Evolutionary conservation across 2,888 invertebrate species (phyloP).

Genomic region (Enchytraeus crypticus): DNA sequence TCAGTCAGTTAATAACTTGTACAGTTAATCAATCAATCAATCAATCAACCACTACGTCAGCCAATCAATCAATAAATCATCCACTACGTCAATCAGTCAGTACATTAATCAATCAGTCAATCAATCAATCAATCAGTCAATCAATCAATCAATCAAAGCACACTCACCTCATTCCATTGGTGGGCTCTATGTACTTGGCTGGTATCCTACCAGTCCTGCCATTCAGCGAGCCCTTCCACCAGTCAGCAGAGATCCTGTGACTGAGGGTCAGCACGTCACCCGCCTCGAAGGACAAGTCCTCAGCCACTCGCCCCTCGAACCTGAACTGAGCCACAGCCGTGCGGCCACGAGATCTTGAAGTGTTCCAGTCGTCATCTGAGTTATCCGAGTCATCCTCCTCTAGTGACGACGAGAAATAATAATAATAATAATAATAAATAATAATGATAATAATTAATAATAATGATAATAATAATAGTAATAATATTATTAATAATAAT

Average conservation of each 20-base stretch:
- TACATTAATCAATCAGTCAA: too few relatives aligned
- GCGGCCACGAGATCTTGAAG: too few relatives aligned
- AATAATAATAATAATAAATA: not conserved
- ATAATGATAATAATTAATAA: not conserved
- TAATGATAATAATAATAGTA: not conserved
- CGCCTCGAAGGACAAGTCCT: constrained; percentile 68
- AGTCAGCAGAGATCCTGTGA: constrained; percentile 69
- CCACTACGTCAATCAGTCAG: too few relatives aligned
- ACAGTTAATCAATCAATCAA: too few relatives aligned
- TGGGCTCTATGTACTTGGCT: constrained; percentile 53
- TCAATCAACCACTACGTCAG: too few relatives aligned
- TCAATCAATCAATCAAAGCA: too few relatives aligned
- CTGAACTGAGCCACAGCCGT: not conserved
- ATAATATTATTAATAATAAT: not conserved
- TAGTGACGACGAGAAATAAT: not conserved
- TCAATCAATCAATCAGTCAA: too few relatives aligned
- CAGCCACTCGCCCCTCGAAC: constrained; percentile 49
- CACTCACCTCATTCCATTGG: too few relatives aligned
- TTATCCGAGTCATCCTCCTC: too few relatives aligned
- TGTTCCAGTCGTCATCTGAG: too few relatives aligned
- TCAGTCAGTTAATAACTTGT: too few relatives aligned
- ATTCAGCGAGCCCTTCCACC: constrained; percentile 64
- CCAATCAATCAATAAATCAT: too few relatives aligned
- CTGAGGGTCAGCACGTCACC: constrained; percentile 68
- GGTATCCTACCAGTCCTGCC: constrained; percentile 62